phyloP scores from a whole-genome alignment of 2,888 invertebrate species.

The Dasysyrphus albostriatus region DNA sequence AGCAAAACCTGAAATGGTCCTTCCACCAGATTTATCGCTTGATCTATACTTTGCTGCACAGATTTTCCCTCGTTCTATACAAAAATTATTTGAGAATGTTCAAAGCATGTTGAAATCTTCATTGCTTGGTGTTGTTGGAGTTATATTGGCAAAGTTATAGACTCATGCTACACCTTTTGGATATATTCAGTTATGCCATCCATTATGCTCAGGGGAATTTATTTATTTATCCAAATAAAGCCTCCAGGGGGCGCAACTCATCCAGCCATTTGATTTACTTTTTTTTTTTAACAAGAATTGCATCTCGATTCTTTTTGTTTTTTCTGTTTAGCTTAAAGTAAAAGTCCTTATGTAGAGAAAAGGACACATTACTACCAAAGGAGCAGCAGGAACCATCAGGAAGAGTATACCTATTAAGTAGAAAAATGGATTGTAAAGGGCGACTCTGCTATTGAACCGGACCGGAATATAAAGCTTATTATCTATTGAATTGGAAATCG shows the following conservation, averaged over 20 bases:
- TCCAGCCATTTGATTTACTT: slow-evolving; percentile 50
- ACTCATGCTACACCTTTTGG: background rate
- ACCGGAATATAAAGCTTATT: slow-evolving; percentile 68
- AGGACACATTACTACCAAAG: slow-evolving; percentile 37
- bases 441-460: slow-evolving; percentile 59
- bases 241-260: slow-evolving; percentile 12
- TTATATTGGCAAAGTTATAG: slow-evolving; percentile 46
- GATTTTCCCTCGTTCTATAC: background rate
- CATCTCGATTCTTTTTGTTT: slow-evolving; percentile 18
- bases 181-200: background rate
- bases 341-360: slow-evolving; percentile 1
- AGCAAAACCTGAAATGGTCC: slow-evolving; percentile 6
- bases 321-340: slow-evolving; percentile 32
- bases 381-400: background rate
- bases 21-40: slow-evolving; percentile 31
- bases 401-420: slow-evolving; percentile 54
- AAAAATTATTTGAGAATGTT: slow-evolving; percentile 1
- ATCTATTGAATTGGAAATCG: slow-evolving; percentile 71
- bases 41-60: slow-evolving; percentile 12
- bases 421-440: slow-evolving; percentile 34
- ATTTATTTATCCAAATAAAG: slow-evolving; percentile 61
- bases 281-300: slow-evolving; percentile 31
- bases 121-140: slow-evolving; percentile 4
- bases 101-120: slow-evolving; percentile 25
- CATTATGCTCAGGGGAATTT: slow-evolving; percentile 12